A percentile compares a stretch with the other conserved stretches of the same genome.
Evolutionary conservation across 1,140 invertebrate genomes (phyloP).

Genomic region (Aleiodes sp.): DNA sequence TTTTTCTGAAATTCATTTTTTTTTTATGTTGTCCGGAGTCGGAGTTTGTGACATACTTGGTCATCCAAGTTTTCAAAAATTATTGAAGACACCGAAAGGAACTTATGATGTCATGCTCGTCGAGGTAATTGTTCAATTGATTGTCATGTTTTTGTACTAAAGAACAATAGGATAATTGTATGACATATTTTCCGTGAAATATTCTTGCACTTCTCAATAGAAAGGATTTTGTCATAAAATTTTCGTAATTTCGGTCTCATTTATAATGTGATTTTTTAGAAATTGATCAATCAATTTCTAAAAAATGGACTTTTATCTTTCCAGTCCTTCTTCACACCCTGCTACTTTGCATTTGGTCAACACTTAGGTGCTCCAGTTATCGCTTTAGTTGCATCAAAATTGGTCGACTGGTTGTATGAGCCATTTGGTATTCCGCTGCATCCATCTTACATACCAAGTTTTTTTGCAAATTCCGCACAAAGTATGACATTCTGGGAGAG

Average conservation of each 20-base stretch:
- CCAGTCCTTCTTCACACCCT: slow-evolving; percentile 51
- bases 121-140: slow-evolving; percentile 35
- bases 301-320: too few species aligned
- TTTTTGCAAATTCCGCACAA: slow-evolving; percentile 60
- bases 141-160: not conserved
- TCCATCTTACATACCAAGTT: slow-evolving; percentile 66
- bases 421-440: slow-evolving; percentile 70
- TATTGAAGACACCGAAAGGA: slow-evolving; percentile 33
- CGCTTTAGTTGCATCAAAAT: slow-evolving; percentile 67
- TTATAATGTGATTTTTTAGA: not conserved
- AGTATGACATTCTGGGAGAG: slow-evolving; percentile 73
- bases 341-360: slow-evolving; percentile 67
- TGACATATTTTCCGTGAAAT: not conserved
- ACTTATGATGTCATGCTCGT: slow-evolving; percentile 41
- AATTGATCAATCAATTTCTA: not conserved
- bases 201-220: too few species aligned
- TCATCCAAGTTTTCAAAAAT: slow-evolving; percentile 32
- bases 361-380: slow-evolving; percentile 70
- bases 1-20: accelerated
- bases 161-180: not conserved
- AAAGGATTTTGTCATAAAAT: too few species aligned
- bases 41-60: slow-evolving; percentile 30
- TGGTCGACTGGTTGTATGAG: slow-evolving; percentile 69
- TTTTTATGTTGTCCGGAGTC: not conserved
- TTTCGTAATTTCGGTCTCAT: too few species aligned